Base-by-base conservation (phyloP, 1,140 invertebrate species). In the Stenopsyche tienmushanensis region DNA sequence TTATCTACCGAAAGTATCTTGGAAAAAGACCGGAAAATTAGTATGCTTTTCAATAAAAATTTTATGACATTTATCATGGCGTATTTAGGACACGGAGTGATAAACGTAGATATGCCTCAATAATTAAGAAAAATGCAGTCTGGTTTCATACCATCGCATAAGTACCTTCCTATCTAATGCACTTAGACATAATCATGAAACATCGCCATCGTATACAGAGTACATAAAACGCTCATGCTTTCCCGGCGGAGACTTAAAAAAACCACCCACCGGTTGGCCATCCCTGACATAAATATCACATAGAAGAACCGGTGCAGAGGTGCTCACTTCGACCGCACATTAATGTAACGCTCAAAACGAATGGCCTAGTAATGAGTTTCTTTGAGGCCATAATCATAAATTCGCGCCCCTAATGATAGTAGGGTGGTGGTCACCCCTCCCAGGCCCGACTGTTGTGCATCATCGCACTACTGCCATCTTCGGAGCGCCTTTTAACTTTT, bases 291-390 rank as follows among this genome's bases (percentile, higher is more conserved):
- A n/a, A n/a, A n/a, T n/a, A n/a, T n/a, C n/a, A n/a, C n/a, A 39
- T 42, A 17, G n/a, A 17, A 15, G 41, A 15, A 17, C 9, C 13
- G 17, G 17, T 13, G 5, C 23, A 25, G 52, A 18, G 52, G 52
- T 29, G 52, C 20, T 25, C 20, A 25, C 52, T 7, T 24, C n/a
- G 53, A 21, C 29, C 63, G 50, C 62, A 41, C 39, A 58, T 65
- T 49, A 58, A 44, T 44, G 24, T n/a, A 23, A 20, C 59, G 24
- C 23, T 15, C n/a, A 10, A 24, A 64, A 67, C 55, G 49, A 64
- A 65, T 62, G 66, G 47, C 62, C 66, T 52, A 64, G 64, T 69
- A 69, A 69, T 65, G 66, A 69, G 66, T 65, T 64, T 58, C 66
- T 59, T 55, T 58, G 54, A 65, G 66, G 62, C 50, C 66, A 65